These are phyloP conservation scores for Limenitis camilla DNA, from an alignment of 2,888 invertebrate species.

Conservation along the genomic window DNA sequence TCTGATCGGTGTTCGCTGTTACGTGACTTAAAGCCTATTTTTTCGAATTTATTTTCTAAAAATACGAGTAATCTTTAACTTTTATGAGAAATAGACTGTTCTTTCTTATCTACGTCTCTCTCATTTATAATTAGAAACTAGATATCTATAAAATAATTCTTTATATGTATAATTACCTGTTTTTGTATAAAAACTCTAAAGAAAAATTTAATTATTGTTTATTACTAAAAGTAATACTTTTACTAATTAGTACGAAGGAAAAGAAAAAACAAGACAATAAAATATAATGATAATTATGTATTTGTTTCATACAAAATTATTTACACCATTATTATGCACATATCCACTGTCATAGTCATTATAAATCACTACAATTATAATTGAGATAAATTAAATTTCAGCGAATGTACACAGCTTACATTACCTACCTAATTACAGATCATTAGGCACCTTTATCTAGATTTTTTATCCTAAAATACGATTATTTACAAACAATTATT, in stretches of 20 bases:
- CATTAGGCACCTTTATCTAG: slow-evolving; percentile 59
- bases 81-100: too few species aligned
- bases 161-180: too few species aligned
- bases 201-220: too few species aligned
- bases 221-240: too few species aligned
- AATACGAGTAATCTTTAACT: too few species aligned
- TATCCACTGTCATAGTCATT: slow-evolving; percentile 53
- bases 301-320: slow-evolving; percentile 63
- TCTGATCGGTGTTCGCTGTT: too few species aligned
- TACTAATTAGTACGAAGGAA: neutral
- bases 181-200: too few species aligned
- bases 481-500: neutral
- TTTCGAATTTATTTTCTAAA: too few species aligned
- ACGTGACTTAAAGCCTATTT: too few species aligned
- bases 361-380: slow-evolving; percentile 67
- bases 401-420: slow-evolving; percentile 55
- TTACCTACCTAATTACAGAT: slow-evolving; percentile 54
- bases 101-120: too few species aligned
- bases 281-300: slow-evolving; percentile 65
- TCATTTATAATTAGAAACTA: too few species aligned
- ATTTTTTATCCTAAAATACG: slow-evolving; percentile 20
- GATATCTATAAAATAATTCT: too few species aligned
- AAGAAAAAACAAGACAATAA: slow-evolving; percentile 45
- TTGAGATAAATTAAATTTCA: slow-evolving; percentile 60
- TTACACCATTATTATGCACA: slow-evolving; percentile 70